phyloP scores from a whole-genome alignment of 2,797 vertebrate species.

The Luscinia luscinia region DNA sequence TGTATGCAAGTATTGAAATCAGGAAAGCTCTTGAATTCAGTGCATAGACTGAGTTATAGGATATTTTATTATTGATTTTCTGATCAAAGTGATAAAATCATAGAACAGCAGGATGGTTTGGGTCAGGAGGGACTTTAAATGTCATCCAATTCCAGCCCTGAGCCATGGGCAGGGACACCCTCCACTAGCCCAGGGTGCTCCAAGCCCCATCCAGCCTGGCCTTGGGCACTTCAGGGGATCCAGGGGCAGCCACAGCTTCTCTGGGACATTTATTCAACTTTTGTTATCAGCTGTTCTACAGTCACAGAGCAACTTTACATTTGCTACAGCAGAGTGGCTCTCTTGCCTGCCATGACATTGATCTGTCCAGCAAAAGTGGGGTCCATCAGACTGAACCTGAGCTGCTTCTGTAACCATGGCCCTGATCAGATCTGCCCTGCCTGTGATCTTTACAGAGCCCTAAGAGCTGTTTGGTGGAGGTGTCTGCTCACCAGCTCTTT shows the following conservation, averaged over 20 bases:
- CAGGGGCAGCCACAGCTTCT: neutral
- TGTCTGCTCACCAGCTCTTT: neutral
- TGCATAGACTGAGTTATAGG: neutral
- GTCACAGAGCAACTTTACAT: neutral
- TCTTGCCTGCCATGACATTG: neutral
- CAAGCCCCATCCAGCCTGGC: accelerated
- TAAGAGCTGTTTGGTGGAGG: neutral
- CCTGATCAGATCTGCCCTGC: neutral
- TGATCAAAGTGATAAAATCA: neutral
- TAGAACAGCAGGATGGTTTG: neutral
- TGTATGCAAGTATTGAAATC: neutral
- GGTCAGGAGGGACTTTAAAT: neutral
- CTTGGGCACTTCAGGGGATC: neutral
- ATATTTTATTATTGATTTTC: neutral
- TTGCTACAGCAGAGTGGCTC: neutral
- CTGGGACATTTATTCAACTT: neutral
- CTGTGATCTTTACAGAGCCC: neutral
- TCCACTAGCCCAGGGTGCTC: accelerated
- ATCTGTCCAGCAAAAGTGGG: neutral
- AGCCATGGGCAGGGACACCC: neutral
- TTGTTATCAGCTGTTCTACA: neutral
- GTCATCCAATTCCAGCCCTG: neutral
- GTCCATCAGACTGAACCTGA: neutral
- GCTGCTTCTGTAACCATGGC: neutral
- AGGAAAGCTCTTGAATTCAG: neutral